Base-by-base conservation (phyloP, 2,888 invertebrate genomes). In the Synanthedon myopaeformis region DNA sequence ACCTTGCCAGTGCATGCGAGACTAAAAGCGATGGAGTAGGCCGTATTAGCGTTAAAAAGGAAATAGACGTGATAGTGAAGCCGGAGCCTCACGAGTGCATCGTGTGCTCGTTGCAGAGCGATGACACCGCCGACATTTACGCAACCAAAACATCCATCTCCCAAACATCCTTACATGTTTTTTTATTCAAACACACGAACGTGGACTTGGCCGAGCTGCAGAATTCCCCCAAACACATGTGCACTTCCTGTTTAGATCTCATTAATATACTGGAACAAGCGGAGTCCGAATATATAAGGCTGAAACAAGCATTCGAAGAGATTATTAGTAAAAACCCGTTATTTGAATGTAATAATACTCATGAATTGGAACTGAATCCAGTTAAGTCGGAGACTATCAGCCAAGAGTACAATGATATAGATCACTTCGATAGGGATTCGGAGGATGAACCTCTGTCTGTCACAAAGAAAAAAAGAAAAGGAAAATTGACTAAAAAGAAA, bases 301-400 rank as follows among this genome's bases (percentile, higher is more conserved):
- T 83, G 41, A 82, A 79, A 57, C 78, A 80, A 51, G 65, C 79
- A 6, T 84, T 86, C 59, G 81, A 80, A 56, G 69, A 75, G 23
- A 79, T 85, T 14, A 67, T 86, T 17, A 78, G 68, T 53, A 82
- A 80, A 60, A 86, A 84, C 58, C 85, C 85, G 1, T 61, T 84
- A 52, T 82, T 82, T 57, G 76, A 73, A 3, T 23, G 58, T 2
- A 59, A 59, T 2, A n/a, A 59, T 2, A n/a, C 57, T 10, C 66
- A 63, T 13, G 62, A 65, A 1, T 57, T 69, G n/a, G 59, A 57
- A 23, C 56, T 72, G 28, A 52, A 62, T 0, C 42, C 64, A 12
- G 69, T 78, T 5, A 79, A 77, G 54, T 55, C 67, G 3, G 81
- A 79, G 56, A 12, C 63, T 13, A 56, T 50, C 49, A 56, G 55